Evolutionary conservation across 2,797 vertebrate genomes (phyloP).

Genomic region (Mormyrops attenuatus): DNA sequence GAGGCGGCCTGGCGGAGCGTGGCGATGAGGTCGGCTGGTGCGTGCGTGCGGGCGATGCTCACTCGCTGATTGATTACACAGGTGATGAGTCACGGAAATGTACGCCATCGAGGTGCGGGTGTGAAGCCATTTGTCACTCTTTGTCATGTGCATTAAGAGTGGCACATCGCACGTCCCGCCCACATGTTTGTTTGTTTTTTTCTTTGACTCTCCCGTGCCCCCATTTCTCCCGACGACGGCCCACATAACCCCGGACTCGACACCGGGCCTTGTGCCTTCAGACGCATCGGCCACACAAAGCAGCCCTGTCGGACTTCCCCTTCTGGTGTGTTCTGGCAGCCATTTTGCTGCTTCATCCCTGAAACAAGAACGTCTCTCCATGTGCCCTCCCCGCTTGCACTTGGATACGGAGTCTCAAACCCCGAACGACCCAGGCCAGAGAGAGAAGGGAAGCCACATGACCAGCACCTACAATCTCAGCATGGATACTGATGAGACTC

Average conservation of each 20-base stretch:
- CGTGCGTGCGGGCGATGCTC: not conserved
- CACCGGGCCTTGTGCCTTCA: not conserved
- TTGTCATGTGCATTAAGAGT: not conserved
- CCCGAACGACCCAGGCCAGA: not conserved
- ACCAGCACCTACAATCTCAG: not conserved
- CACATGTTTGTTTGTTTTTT: not conserved
- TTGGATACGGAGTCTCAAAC: not conserved
- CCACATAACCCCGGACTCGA: not conserved
- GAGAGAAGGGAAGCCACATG: not conserved
- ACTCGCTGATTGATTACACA: not conserved
- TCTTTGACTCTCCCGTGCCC: not conserved
- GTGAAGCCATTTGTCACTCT: not conserved
- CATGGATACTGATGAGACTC: not conserved
- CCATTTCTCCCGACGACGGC: not conserved
- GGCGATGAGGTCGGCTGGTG: not conserved
- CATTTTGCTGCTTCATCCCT: not conserved
- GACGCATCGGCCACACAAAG: not conserved
- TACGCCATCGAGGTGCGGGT: not conserved
- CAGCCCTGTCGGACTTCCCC: not conserved
- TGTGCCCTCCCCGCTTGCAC: not conserved
- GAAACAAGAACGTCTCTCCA: not conserved
- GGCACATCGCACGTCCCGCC: not conserved
- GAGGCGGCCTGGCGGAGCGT: not conserved
- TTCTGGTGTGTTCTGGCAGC: not conserved
- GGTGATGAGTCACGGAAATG: not conserved